Evolutionary conservation across 2,113 vertebrate species (phyloP).

Genomic region (Solenodon paradoxus): DNA sequence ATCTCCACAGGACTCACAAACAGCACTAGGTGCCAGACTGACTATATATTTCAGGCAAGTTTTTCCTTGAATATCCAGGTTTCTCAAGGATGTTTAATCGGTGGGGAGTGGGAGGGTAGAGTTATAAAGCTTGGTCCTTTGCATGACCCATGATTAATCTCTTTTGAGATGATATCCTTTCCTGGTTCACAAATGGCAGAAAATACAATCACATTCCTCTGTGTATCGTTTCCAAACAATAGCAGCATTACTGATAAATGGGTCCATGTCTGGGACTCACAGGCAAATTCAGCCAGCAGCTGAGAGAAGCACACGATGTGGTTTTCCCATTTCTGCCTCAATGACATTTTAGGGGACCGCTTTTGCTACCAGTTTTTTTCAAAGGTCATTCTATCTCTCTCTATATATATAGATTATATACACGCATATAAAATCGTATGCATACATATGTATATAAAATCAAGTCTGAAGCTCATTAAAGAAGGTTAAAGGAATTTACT

Average conservation of each 20-base stretch:
- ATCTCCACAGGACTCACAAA: background rate
- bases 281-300: background rate
- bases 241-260: background rate
- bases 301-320: background rate
- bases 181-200: background rate
- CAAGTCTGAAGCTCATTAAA: background rate
- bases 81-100: background rate
- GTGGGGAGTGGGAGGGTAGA: background rate
- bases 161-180: background rate
- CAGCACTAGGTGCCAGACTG: background rate
- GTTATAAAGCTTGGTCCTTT: background rate
- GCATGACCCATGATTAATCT: background rate
- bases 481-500: slow-evolving; percentile 24
- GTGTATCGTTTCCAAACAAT: background rate
- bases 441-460: too few relatives aligned
- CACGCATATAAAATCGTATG: too few relatives aligned
- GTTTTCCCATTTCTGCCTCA: background rate
- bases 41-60: background rate
- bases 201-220: background rate
- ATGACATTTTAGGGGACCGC: background rate
- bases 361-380: background rate
- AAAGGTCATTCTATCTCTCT: background rate
- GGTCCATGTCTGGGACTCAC: background rate
- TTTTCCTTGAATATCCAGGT: background rate
- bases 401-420: too few relatives aligned